Evolutionary conservation across 2,888 invertebrate species (phyloP).

Genomic region (Dilophus febrilis): DNA sequence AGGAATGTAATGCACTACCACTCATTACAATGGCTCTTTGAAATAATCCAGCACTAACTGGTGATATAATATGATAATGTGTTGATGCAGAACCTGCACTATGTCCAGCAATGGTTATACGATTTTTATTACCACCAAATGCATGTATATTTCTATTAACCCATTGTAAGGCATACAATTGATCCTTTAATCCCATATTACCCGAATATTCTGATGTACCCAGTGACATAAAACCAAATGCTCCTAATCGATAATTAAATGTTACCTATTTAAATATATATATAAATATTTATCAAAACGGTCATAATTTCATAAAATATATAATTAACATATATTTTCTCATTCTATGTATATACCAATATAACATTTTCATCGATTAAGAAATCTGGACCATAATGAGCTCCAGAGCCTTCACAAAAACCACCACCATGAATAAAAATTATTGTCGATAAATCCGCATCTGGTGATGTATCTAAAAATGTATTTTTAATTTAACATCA

Average conservation of each 20-base stretch:
- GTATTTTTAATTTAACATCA: too few relatives aligned
- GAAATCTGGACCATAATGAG: slow-evolving; percentile 3
- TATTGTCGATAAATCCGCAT: neutral
- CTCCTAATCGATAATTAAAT: slow-evolving; percentile 53
- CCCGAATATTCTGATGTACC: slow-evolving; percentile 58
- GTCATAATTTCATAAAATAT: too few relatives aligned
- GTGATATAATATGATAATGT: slow-evolving; percentile 53
- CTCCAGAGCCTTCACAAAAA: neutral
- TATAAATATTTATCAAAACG: too few relatives aligned
- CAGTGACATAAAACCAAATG: slow-evolving; percentile 43
- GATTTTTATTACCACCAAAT: slow-evolving; percentile 46
- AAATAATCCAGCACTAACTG: slow-evolving; percentile 28
- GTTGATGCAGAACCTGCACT: slow-evolving; percentile 63
- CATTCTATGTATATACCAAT: too few relatives aligned
- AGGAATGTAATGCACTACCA: too few relatives aligned
- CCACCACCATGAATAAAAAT: slow-evolving; percentile 4
- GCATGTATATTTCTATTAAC: slow-evolving; percentile 43
- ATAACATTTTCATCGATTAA: slow-evolving; percentile 1
- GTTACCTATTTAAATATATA: slow-evolving; percentile 20
- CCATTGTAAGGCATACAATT: slow-evolving; percentile 52
- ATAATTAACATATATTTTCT: too few relatives aligned
- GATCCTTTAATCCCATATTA: slow-evolving; percentile 59
- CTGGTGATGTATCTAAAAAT: too few relatives aligned
- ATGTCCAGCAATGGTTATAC: slow-evolving; percentile 48
- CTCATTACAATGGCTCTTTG: neutral